phyloP scores from a whole-genome alignment of 2,113 vertebrate genomes.

The Scophthalmus maximus region DNA sequence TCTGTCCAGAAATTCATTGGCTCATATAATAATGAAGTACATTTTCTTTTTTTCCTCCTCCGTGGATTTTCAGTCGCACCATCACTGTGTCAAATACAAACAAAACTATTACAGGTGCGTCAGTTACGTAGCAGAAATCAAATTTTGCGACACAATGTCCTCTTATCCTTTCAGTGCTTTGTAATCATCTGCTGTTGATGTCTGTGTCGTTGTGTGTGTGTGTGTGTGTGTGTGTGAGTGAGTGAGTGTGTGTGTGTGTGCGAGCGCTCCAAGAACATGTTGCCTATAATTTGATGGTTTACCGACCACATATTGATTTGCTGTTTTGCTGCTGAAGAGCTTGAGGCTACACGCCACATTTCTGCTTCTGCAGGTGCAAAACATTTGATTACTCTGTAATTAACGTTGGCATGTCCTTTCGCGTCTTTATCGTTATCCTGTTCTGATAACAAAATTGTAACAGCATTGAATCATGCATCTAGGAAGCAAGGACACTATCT shows the following conservation, averaged over 20 bases:
- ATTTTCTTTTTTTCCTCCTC: conserved; percentile 29
- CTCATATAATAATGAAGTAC: conserved; percentile 66
- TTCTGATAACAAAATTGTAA: neutral
- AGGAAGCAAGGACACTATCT: neutral
- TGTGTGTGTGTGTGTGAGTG: conserved; percentile 7
- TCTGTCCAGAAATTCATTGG: conserved; percentile 74
- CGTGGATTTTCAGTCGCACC: conserved; percentile 26
- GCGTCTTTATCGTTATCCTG: conserved; percentile 8
- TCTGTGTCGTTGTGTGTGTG: conserved; percentile 12
- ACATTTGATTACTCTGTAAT: conserved; percentile 51
- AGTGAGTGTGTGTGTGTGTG: too few relatives aligned
- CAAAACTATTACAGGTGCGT: conserved; percentile 50
- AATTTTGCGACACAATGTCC: conserved; percentile 20
- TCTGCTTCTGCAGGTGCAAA: conserved; percentile 43
- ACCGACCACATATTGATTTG: conserved; percentile 69
- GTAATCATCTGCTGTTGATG: conserved; percentile 36
- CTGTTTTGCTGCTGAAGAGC: conserved; percentile 53
- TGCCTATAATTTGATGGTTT: conserved; percentile 68
- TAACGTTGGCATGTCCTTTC: conserved; percentile 19
- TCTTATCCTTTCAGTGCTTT: conserved; percentile 28
- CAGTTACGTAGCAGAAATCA: conserved; percentile 37
- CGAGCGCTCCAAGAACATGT: conserved; percentile 17
- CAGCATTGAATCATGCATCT: neutral
- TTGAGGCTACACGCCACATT: conserved; percentile 44
- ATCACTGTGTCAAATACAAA: conserved; percentile 50